phyloP scores from a whole-genome alignment of 1,140 invertebrate genomes.

The Campoletis sonorensis region DNA sequence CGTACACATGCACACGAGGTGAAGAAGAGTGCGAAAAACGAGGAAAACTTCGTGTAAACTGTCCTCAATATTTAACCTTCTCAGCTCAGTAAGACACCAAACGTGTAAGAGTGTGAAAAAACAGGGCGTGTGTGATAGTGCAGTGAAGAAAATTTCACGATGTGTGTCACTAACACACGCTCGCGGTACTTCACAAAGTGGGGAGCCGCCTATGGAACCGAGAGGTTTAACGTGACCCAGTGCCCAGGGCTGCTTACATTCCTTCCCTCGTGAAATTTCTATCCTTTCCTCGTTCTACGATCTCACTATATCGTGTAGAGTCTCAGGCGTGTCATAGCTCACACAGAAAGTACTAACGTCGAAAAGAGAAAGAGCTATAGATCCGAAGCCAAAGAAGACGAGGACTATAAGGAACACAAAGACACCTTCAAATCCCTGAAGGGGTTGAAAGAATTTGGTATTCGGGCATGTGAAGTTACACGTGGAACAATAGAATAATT shows the following conservation, averaged over 20 bases:
- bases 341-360: background rate
- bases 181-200: no score
- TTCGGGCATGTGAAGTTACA: no score
- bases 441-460: background rate
- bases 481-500: no score
- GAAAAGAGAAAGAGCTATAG: background rate
- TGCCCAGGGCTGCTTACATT: slow-evolving; percentile 21
- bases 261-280: slow-evolving; percentile 12
- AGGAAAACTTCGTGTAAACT: slow-evolving; percentile 7
- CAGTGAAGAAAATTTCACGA: no score
- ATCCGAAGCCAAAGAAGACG: background rate
- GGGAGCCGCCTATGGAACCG: no score
- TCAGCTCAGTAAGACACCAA: no score
- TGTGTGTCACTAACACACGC: no score
- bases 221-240: slow-evolving; percentile 15
- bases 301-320: background rate
- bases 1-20: background rate
- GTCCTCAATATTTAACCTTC: slow-evolving; percentile 11
- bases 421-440: background rate
- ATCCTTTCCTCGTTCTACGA: background rate
- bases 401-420: background rate
- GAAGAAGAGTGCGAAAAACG: slow-evolving; percentile 16
- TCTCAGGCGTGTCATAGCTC: slow-evolving; percentile 1
- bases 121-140: no score
- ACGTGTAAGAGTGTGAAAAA: no score